phyloP scores from a whole-genome alignment of 2,113 vertebrate genomes.

The Carollia perspicillata region DNA sequence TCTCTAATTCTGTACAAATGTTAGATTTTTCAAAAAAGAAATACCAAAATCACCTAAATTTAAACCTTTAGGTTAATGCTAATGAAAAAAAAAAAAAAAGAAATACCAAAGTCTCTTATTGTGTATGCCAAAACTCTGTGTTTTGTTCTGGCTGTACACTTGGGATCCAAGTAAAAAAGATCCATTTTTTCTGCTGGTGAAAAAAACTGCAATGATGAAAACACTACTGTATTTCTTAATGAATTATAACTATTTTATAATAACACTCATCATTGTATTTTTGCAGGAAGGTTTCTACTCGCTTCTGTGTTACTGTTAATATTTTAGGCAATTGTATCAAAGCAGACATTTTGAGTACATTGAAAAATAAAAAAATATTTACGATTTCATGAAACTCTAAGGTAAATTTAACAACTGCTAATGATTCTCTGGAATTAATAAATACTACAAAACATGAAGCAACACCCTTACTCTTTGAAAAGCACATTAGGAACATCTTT shows the following conservation, averaged over 20 bases:
- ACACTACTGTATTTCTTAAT: constrained; percentile 33
- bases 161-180: not conserved
- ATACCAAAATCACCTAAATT: not conserved
- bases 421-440: constrained; percentile 26
- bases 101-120: not conserved
- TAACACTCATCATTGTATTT: not conserved
- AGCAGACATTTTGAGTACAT: constrained; percentile 51
- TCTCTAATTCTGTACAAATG: not conserved
- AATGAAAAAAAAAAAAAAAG: no score
- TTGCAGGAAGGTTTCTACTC: constrained; percentile 44
- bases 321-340: constrained; percentile 40
- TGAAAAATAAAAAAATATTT: constrained; percentile 32
- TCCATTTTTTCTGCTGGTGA: not conserved
- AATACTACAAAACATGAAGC: not conserved
- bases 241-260: constrained; percentile 52
- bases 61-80: no score
- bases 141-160: not conserved
- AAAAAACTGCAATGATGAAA: constrained; percentile 54
- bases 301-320: constrained; percentile 7
- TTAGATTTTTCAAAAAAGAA: not conserved
- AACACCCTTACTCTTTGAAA: constrained; percentile 14
- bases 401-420: constrained; percentile 28
- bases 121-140: not conserved
- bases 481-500: constrained; percentile 2
- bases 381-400: constrained; percentile 41